These are phyloP conservation scores for Cataglyphis altisquamis DNA, from an alignment of 2,888 invertebrate genomes.

Conservation along the genomic window DNA sequence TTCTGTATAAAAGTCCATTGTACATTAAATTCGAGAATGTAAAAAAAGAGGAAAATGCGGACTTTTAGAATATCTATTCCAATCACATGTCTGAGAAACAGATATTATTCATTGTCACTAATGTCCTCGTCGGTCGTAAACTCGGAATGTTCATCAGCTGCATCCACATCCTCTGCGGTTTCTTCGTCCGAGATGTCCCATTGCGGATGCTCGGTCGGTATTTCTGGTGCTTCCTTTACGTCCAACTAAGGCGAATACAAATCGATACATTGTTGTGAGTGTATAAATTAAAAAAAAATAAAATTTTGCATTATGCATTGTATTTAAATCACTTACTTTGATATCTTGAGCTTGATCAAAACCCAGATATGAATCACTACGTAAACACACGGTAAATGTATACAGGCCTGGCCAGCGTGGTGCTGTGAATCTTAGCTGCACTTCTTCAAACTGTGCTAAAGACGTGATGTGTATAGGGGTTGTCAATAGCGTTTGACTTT, in stretches of 20 bases:
- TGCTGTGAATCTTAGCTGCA: conserved; percentile 97
- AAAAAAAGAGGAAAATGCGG: conserved; percentile 73
- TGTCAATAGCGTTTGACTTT: conserved; percentile 95
- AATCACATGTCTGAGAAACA: conserved; percentile 60
- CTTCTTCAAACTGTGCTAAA: conserved; percentile 95
- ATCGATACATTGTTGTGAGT: not conserved
- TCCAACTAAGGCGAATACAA: conserved; percentile 90
- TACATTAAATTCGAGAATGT: conserved; percentile 74
- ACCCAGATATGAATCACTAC: conserved; percentile 97
- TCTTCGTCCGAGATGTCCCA: conserved; percentile 99
- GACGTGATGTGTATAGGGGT: conserved; percentile 98
- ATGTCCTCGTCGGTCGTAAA: conserved; percentile 91
- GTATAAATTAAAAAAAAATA: not conserved
- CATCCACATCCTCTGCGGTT: conserved; percentile 90
- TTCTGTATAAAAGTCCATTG: conserved; percentile 77
- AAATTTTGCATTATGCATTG: not conserved
- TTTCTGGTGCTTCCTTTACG: conserved; percentile 97
- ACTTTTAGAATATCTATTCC: conserved; percentile 64
- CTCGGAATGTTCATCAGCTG: conserved; percentile 89
- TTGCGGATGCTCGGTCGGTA: conserved; percentile 97
- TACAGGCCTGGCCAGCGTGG: conserved; percentile 97
- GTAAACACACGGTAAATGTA: conserved; percentile 96
- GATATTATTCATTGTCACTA: conserved; percentile 87
- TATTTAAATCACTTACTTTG: conserved; percentile 88
- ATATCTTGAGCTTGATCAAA: conserved; percentile 98